Percentiles rank a stretch among this genome's conserved stretches.
Conservation (phyloP, 1,140 invertebrate species). For the Drosophila carrolli region DNA sequence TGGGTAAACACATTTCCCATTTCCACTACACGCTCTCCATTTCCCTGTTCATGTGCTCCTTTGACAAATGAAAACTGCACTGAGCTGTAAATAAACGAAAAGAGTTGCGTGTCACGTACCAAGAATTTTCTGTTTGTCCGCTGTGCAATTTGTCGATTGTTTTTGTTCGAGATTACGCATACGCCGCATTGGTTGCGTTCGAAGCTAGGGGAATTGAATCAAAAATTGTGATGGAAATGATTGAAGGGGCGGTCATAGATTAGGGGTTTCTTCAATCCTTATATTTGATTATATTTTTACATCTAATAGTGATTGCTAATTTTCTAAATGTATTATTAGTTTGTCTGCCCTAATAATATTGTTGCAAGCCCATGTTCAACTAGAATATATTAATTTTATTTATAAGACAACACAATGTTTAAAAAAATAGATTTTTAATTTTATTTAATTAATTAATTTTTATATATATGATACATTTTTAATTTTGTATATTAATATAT, state of each 20-base stretch:
- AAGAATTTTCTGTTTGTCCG: constrained; percentile 35
- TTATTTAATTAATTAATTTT: no score
- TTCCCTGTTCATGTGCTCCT: constrained; percentile 10
- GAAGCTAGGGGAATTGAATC: constrained; percentile 4
- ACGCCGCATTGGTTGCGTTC: constrained; percentile 18
- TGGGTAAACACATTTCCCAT: constrained; percentile 44
- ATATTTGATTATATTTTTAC: background rate
- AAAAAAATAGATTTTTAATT: no score
- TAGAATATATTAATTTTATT: no score
- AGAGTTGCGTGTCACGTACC: constrained; percentile 44
- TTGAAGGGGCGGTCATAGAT: background rate
- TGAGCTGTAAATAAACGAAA: constrained; percentile 47
- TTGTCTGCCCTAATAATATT: no score
- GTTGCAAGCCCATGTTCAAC: no score
- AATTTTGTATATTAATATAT: no score
- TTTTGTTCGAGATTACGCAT: constrained; percentile 32
- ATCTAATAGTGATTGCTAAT: no score
- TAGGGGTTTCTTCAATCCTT: background rate
- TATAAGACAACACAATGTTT: no score
- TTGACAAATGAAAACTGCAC: constrained; percentile 57
- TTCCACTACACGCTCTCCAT: constrained; percentile 4
- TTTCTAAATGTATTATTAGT: no score
- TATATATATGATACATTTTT: no score
- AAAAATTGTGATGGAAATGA: constrained; percentile 21
- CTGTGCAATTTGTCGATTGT: constrained; percentile 46